Percentiles rank a stretch among this genome's conserved stretches.
Conservation (phyloP, 2,888 invertebrate species). For the Oxycera nigricornis region DNA sequence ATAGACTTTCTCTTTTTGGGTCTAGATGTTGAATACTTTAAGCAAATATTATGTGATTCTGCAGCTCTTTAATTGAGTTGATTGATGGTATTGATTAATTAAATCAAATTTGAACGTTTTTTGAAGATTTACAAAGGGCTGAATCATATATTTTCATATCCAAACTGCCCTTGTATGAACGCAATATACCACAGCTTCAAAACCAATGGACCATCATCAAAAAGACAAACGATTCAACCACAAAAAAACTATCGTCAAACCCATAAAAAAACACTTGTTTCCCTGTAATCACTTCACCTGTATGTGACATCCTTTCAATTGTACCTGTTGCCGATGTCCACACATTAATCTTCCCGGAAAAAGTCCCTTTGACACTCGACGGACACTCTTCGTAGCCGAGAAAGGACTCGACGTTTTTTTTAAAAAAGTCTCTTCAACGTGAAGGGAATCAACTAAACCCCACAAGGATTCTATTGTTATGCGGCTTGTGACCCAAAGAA, state of each 20-base stretch:
- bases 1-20: too few relatives aligned
- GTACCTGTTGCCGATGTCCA: slow-evolving; percentile 47
- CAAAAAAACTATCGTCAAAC: background rate
- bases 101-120: too few relatives aligned
- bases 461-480: slow-evolving; percentile 35
- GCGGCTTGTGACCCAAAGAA: slow-evolving; percentile 41
- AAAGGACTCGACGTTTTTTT: background rate
- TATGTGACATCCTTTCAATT: slow-evolving; percentile 32
- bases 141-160: too few relatives aligned
- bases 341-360: slow-evolving; percentile 44
- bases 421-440: background rate
- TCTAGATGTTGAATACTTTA: too few relatives aligned
- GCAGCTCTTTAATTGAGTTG: too few relatives aligned
- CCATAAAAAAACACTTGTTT: slow-evolving; percentile 36
- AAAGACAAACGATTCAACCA: background rate
- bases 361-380: background rate
- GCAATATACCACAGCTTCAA: too few relatives aligned
- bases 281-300: slow-evolving; percentile 29
- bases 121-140: too few relatives aligned
- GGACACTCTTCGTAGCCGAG: background rate
- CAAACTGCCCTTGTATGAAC: too few relatives aligned
- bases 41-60: too few relatives aligned
- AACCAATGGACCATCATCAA: too few relatives aligned
- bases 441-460: background rate
- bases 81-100: too few relatives aligned